Base-by-base conservation (phyloP, 2,797 vertebrate species). In the Myotis vivesi region DNA sequence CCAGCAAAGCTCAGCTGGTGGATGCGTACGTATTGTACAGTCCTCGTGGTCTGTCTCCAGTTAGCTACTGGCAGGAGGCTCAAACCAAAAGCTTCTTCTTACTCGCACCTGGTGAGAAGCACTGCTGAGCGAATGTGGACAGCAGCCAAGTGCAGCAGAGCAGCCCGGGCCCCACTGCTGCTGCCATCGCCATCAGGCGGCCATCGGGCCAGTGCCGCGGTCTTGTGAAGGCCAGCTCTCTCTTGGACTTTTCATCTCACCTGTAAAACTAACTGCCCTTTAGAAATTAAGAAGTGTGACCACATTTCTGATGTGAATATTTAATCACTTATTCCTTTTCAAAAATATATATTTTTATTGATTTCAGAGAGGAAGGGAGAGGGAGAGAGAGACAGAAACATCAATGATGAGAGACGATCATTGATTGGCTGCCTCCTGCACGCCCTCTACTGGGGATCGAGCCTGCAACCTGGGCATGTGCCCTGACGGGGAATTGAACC, bases 11-110 rank as follows among this genome's bases (percentile, higher is more conserved):
- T 41, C n/a, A 3, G 4, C 6, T 16, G 41, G 46, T 11, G 49
- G 30, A 6, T 1, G 44, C 15, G 2, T 3, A 12, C 0, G 0
- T 11, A 44, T 15, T 82, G 20, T 62, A 20, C 1, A 8, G 4
- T 25, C n/a, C n/a, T n/a, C n/a, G n/a, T n/a, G n/a, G n/a, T n/a
- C n/a, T n/a, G n/a, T n/a, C n/a, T n/a, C 28, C 53, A 13, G 1
- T 20, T 11, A 57, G 33, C 71, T 8, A 16, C 8, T 8, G 17
- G 5, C 44, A 33, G 36, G 55, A 49, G n/a, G 55, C n/a, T 53
- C 12, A 46, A 33, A 33, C 9, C 20, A 46, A 59, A 36, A 64
- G 5, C 1, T 3, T 11, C 25, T n/a, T 57, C 9, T 69, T 36
- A n/a, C 69, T 46, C 62, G 64, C 8, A 55, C 71, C 66, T 28